Conservation (phyloP, 2,113 vertebrate species). For the Stigmatopora argus region DNA sequence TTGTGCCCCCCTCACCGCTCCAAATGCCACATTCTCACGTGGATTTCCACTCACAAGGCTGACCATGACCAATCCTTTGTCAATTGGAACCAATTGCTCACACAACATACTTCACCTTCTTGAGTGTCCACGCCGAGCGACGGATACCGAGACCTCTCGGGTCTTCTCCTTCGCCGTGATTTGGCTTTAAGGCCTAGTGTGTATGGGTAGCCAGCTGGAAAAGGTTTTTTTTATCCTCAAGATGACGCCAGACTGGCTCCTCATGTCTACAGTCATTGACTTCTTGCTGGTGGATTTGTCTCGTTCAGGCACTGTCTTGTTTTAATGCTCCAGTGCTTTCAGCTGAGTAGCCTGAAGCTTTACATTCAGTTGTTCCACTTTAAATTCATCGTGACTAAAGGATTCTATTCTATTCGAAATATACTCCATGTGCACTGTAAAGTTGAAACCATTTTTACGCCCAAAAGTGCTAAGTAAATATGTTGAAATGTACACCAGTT, state of each 20-base stretch:
- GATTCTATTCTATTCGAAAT: not conserved
- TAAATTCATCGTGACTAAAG: not conserved
- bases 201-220: constrained; percentile 62
- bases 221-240: constrained; percentile 45
- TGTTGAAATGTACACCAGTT: not conserved
- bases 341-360: not conserved
- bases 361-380: constrained; percentile 10
- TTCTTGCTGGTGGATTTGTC: constrained; percentile 51
- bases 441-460: not conserved
- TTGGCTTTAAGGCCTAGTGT: constrained; percentile 64
- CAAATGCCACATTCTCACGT: constrained; percentile 70
- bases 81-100: constrained; percentile 70
- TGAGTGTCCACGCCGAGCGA: constrained; percentile 55
- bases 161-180: constrained; percentile 49
- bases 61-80: constrained; percentile 73
- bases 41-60: constrained; percentile 71
- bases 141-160: constrained; percentile 59
- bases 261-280: constrained; percentile 51
- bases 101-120: constrained; percentile 67
- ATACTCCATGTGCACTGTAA: not conserved
- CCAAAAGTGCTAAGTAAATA: not conserved
- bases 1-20: constrained; percentile 61
- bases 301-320: constrained; percentile 52
- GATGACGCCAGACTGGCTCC: constrained; percentile 58
- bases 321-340: constrained; percentile 40